Evolutionary conservation across 2,113 vertebrate genomes (phyloP).

Genomic region (Corythaixoides concolor): DNA sequence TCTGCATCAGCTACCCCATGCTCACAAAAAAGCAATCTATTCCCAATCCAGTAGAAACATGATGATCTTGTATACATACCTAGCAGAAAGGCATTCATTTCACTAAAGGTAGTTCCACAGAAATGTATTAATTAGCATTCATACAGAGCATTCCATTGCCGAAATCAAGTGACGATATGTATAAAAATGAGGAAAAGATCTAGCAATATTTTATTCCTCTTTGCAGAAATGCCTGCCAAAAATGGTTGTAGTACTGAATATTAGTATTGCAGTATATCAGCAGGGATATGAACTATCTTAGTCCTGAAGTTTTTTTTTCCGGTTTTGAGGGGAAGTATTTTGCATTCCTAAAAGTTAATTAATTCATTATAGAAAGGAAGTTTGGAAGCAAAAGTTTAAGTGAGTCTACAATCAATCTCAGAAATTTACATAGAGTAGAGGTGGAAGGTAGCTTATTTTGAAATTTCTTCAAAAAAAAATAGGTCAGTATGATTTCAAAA

Average conservation of each 20-base stretch:
- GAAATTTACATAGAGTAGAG: not conserved
- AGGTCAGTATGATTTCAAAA: not conserved
- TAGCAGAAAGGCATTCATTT: not conserved
- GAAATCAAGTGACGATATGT: not conserved
- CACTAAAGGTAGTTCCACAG: not conserved
- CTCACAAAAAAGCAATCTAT: not conserved
- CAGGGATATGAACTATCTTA: not conserved
- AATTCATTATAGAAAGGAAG: not conserved
- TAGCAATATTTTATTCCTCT: not conserved
- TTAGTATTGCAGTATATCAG: not conserved
- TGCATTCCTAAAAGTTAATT: not conserved
- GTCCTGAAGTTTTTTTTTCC: not conserved
- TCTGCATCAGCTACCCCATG: not conserved
- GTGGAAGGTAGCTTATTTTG: not conserved
- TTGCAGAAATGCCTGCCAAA: not conserved
- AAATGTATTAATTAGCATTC: not conserved
- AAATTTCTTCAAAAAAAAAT: not conserved
- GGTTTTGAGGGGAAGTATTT: not conserved
- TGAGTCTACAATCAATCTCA: not conserved
- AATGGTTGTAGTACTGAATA: not conserved
- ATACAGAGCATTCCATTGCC: not conserved
- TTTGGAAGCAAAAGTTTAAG: not conserved
- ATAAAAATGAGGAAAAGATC: not conserved
- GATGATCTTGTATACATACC: not conserved
- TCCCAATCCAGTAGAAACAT: not conserved